Percentiles rank a stretch among this genome's conserved stretches.
phyloP scores from a whole-genome alignment of 1,140 invertebrate species.

The Diachasma alloeum region DNA sequence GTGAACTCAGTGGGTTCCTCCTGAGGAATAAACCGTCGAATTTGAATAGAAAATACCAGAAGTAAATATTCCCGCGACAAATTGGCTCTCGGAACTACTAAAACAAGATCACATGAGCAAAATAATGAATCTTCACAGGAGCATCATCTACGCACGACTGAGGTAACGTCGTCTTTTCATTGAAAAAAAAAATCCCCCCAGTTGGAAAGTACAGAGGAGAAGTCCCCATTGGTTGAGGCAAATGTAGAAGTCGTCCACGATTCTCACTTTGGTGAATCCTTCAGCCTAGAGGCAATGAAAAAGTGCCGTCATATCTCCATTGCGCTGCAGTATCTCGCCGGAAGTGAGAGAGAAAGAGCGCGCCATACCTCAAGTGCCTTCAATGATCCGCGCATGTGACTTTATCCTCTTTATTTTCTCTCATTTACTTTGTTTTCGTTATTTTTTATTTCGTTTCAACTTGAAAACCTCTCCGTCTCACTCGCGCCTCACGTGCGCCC shows the following conservation, averaged over 20 bases:
- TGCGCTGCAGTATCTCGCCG: neutral
- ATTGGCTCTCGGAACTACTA: neutral
- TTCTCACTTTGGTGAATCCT: neutral
- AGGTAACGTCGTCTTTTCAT: neutral
- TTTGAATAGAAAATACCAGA: too few species aligned
- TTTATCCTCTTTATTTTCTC: conserved; percentile 14
- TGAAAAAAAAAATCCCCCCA: neutral
- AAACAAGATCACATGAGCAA: neutral
- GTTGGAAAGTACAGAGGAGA: neutral
- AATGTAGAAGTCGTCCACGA: conserved; percentile 4
- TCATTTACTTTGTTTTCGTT: conserved; percentile 18
- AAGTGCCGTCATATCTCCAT: neutral
- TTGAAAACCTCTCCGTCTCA: neutral
- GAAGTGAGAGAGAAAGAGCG: neutral
- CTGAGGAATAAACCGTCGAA: neutral
- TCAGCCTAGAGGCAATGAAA: neutral
- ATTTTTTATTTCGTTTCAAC: neutral
- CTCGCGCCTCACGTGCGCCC: neutral
- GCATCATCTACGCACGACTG: conserved; percentile 3
- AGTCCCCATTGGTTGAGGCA: neutral
- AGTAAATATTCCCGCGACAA: neutral
- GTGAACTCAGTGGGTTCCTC: neutral
- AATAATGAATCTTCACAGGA: neutral
- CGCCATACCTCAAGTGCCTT: neutral
- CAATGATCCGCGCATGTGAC: conserved; percentile 12